Evolutionary conservation across 2,888 invertebrate genomes (phyloP), one percentile per base, ranked within the genome.

Genomic region (Trichopoda pennipes): DNA sequence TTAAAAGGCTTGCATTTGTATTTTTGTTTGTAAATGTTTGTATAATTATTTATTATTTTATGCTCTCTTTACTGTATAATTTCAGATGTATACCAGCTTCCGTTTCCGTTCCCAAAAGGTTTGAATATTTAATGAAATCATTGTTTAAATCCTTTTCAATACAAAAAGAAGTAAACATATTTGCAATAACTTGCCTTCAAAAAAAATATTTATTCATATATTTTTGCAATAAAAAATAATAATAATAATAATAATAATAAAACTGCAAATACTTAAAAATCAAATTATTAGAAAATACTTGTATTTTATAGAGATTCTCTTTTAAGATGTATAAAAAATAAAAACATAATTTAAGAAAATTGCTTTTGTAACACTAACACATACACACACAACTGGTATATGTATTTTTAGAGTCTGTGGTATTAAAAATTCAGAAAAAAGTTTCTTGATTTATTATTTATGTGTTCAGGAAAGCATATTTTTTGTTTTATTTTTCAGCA

Each of bases 121-220:
- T 72, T 78, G 78, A 70, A 78, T 78, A 64, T 72, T 64, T 64
- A 78, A 72, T 78, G 56, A 78, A 78, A 72, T 58, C 64, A 64
- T 78, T 78, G 64, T 72, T 78, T 56, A 32, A 64, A 56, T 72
- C 49, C 23, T 44, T 32, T 55, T 6, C 32, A 19, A 47, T 32
- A 32, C 14, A 21, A 38, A 38, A 12, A 38, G 7, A 61, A 19
- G 16, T 58, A n/a, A 14, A 49, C 10, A 28, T 1, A 49, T 32
- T 44, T 47, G 49, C 68, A 51, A 68, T 53, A 55, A 38, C 8
- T 44, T 53, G 21, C 12, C 10, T 38, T 38, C 38, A 12, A 7
- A 16, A 16, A 21, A 69, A 23, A 42, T 72, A 12, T 61, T 61
- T 61, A 42, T 53, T 38, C 28, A 53, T 44, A 72, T 19, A 51